Base-by-base conservation (phyloP, 2,797 vertebrate genomes). In the Bucorvus abyssinicus region DNA sequence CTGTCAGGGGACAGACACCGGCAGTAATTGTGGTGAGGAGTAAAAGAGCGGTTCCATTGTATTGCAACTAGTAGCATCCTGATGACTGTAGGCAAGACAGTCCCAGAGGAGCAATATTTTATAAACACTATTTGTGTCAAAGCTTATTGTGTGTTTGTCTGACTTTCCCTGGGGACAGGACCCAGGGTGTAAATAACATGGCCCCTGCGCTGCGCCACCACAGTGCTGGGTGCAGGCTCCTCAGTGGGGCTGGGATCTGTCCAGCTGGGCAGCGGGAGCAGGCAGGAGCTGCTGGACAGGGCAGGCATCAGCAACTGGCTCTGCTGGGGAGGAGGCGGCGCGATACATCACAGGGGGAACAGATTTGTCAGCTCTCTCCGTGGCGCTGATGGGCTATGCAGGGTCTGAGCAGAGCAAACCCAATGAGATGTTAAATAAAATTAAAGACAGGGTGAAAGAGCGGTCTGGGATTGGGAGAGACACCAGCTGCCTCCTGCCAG, bases 341-440 rank as follows among this genome's bases (percentile, higher is more conserved):
- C 0, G 4, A 95, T 93, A 89, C 55, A 63, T 95, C 96, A 95
- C 0, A 1, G 60, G 34, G 22, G 15, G 60, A 81, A 77, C 19
- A 86, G 88, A 64, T 89, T 69, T 97, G 90, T 93, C 96, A 95
- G 90, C 92, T 92, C 86, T 76, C 70, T 63, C 82, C 5, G 6
- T 8, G 1, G 78, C 6, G 0, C 83, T 84, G 94, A 91, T 80
- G 93, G 90, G 89, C 74, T 91, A 42, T 24, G 71, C 90, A 44
- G 87, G 92, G 57, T 15, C 79, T 95, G 94, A 92, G 92, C 75
- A 2, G 57, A 95, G 92, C 81, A 78, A 56, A 84, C 53, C 87
- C 59, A 93, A 94, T 73, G 92, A 95, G 94, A 90, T 90, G 93
- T 88, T 94, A 93, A 92, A 91, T 87, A 81, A 83, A 93, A 97